Evolutionary conservation across 2,888 invertebrate genomes (phyloP).

Genomic region (Calliphora vomitoria): DNA sequence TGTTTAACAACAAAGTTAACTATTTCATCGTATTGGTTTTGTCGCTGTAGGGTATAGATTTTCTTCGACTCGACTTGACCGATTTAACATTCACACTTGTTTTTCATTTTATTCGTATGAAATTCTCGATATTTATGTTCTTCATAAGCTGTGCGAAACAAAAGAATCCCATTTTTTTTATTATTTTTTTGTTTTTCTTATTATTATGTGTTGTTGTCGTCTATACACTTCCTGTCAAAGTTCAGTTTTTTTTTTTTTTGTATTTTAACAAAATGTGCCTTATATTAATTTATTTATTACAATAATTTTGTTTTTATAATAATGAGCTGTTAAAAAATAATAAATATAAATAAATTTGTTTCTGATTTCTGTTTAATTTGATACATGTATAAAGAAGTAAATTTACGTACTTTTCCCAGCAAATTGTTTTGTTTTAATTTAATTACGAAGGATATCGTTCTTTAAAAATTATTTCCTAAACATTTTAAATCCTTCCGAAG

Average conservation of each 20-base stretch:
- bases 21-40: background rate
- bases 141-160: conserved; percentile 68
- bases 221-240: conserved; percentile 77
- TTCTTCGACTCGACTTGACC: conserved; percentile 45
- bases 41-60: conserved; percentile 9
- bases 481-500: too few species aligned
- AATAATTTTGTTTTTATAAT: conserved; percentile 44
- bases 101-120: conserved; percentile 34
- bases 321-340: conserved; percentile 61
- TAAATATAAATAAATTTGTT: conserved; percentile 53
- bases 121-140: conserved; percentile 58
- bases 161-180: conserved; percentile 69
- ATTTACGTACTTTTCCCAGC: background rate
- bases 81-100: conserved; percentile 37
- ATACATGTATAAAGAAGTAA: conserved; percentile 15
- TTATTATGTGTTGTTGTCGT: conserved; percentile 58
- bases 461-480: too few species aligned
- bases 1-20: background rate
- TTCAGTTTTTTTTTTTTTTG: conserved; percentile 71
- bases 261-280: conserved; percentile 57
- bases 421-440: background rate
- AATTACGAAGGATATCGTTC: too few species aligned
- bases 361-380: conserved; percentile 32
- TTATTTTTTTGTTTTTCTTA: conserved; percentile 34
- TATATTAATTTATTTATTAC: conserved; percentile 65